Base-by-base conservation (phyloP, 2,888 invertebrate species). In the Rhodophaea formosa region DNA sequence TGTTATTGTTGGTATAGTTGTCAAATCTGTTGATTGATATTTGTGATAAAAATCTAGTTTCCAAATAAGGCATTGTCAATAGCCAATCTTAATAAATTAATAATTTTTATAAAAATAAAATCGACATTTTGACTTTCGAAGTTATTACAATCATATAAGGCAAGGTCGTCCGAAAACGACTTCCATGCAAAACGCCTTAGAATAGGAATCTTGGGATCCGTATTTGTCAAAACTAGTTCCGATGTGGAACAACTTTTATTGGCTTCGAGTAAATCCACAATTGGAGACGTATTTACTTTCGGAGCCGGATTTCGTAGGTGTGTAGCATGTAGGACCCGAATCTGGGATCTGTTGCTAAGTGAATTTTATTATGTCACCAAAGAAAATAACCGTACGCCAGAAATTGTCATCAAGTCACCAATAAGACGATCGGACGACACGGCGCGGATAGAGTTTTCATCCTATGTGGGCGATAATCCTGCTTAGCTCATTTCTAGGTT, bases 211-310 rank as follows among this genome's bases (percentile, higher is more conserved):
- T 30, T 45, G 16, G 51, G 43, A 52, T 59, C 51, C 49, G 47
- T n/a, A n/a, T 16, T 23, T 53, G 43, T 16, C 23, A 39, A 43
- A 54, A 54, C 55, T 55, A 46, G 55, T 55, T 39, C 35, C n/a
- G 35, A 55, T 55, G 45, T 55, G 32, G 29, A 32, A 46, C 46
- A 12, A 30, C 43, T 45, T 54, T 54, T 54, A 54, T 54, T 44
- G n/a, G 30, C 44, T 32, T 14, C 12, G 39, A 17, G 52, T 42
- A 52, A 52, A 52, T 15, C 39, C 16, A 17, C 44, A 7, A 16
- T 44, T 16, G 45, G 45, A 45, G 12, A 8, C 45, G 45, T 45
- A 45, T 45, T 45, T 45, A 17, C 17, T 45, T 45, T 45, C 12
- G 6, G 5, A 45, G 23, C 23, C 45, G 45, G 17, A 45, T 23